Conservation (phyloP, 1,140 invertebrate species). For the Maniola jurtina region DNA sequence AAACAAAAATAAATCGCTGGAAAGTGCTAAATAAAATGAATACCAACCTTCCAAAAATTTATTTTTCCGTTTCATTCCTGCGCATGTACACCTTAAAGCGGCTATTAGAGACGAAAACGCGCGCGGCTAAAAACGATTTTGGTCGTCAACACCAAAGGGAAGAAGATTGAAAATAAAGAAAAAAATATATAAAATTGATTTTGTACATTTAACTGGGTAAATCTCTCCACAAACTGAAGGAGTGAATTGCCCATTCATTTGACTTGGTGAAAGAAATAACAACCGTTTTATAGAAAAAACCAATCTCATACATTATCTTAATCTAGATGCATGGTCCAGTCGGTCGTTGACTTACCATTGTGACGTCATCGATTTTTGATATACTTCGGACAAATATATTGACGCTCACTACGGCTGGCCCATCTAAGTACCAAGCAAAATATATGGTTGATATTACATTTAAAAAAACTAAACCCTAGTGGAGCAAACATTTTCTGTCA, state of each 20-base stretch:
- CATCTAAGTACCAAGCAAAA: constrained; percentile 85
- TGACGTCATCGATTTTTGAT: constrained; percentile 99
- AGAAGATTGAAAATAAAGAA: constrained; percentile 47
- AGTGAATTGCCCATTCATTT: constrained; percentile 76
- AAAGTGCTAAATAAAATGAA: constrained; percentile 28
- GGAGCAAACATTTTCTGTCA: constrained; percentile 35
- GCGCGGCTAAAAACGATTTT: constrained; percentile 75
- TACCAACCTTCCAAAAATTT: constrained; percentile 26
- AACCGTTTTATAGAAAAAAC: constrained; percentile 50
- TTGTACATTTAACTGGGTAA: constrained; percentile 64
- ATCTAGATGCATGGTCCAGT: constrained; percentile 63
- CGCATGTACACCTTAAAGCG: constrained; percentile 18
- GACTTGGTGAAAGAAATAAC: constrained; percentile 66
- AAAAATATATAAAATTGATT: constrained; percentile 39
- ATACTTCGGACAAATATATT: constrained; percentile 99
- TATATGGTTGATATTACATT: constrained; percentile 62
- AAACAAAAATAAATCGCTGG: constrained; percentile 33
- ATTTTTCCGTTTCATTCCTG: constrained; percentile 13
- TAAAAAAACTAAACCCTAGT: constrained; percentile 57
- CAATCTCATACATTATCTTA: constrained; percentile 58
- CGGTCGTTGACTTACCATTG: constrained; percentile 91
- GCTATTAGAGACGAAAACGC: constrained; percentile 33
- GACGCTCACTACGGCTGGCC: constrained; percentile 93
- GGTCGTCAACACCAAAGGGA: constrained; percentile 74
- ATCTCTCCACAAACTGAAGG: constrained; percentile 59